Conservation (phyloP, 2,797 vertebrate species). For the Chelmon rostratus region DNA sequence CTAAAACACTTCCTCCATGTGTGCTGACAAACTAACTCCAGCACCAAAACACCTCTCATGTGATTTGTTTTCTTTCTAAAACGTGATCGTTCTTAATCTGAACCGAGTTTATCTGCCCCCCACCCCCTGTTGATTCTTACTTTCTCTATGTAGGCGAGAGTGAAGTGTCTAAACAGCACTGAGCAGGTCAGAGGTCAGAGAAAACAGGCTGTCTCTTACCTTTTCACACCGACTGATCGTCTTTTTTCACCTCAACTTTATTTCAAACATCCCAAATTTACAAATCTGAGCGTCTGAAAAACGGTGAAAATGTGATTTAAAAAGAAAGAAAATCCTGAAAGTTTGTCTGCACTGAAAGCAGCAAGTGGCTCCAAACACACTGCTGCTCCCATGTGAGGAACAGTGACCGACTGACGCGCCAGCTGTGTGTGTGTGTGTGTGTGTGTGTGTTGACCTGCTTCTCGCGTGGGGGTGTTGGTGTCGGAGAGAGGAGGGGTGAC, state of each 20-base stretch:
- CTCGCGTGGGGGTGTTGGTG: conserved; percentile 66
- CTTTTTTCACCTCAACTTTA: neutral
- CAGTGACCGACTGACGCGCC: conserved; percentile 33
- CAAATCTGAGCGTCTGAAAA: neutral
- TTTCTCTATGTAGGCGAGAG: neutral
- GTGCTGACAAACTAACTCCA: neutral
- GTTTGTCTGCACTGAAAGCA: neutral
- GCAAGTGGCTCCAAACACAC: conserved; percentile 7
- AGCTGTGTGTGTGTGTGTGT: conserved; percentile 45
- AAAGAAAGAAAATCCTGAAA: neutral
- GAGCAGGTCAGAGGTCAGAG: conserved; percentile 15
- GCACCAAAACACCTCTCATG: neutral
- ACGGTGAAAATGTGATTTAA: neutral
- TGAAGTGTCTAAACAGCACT: neutral
- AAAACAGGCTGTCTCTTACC: conserved; percentile 42
- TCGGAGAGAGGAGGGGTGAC: conserved; percentile 76
- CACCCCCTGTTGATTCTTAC: too few species aligned
- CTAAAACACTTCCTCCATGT: neutral
- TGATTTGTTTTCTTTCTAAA: too few species aligned
- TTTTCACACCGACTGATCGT: neutral
- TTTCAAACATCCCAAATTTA: neutral
- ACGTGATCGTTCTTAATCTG: too few species aligned
- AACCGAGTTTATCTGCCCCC: too few species aligned
- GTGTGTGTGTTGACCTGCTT: conserved; percentile 71
- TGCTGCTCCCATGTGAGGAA: conserved; percentile 51